These are phyloP conservation scores for Melanotaenia nigrans DNA, from an alignment of 2,797 vertebrate species.

Conservation along the genomic window DNA sequence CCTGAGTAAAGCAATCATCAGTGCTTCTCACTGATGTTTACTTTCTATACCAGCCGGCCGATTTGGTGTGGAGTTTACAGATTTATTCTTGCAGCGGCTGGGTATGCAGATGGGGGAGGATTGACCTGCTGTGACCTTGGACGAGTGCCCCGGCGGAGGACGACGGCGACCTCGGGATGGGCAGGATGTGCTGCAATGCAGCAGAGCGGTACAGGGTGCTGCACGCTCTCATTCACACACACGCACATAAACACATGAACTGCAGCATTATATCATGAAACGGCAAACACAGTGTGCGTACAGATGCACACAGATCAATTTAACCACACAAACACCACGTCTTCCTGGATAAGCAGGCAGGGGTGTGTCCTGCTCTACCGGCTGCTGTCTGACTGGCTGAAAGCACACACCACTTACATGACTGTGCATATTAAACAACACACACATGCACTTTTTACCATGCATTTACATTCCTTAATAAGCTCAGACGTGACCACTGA, in stretches of 20 bases:
- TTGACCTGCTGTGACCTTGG: slow-evolving; percentile 81
- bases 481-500: not conserved
- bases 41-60: slow-evolving; percentile 45
- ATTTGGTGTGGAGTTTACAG: slow-evolving; percentile 68
- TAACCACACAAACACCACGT: slow-evolving; percentile 12
- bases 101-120: slow-evolving; percentile 76
- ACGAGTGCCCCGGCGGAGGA: slow-evolving; percentile 68
- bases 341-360: slow-evolving; percentile 41
- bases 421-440: slow-evolving; percentile 46
- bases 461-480: slow-evolving; percentile 2
- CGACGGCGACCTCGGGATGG: slow-evolving; percentile 71
- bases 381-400: slow-evolving; percentile 44
- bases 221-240: slow-evolving; percentile 55
- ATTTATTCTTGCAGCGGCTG: slow-evolving; percentile 59
- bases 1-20: slow-evolving; percentile 5
- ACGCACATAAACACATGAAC: slow-evolving; percentile 32
- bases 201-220: slow-evolving; percentile 77
- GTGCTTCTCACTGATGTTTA: slow-evolving; percentile 39
- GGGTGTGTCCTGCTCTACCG: slow-evolving; percentile 67
- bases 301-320: slow-evolving; percentile 38
- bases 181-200: slow-evolving; percentile 84
- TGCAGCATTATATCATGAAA: slow-evolving; percentile 22
- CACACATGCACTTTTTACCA: not conserved
- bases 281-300: not conserved
- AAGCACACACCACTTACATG: slow-evolving; percentile 42